These are phyloP conservation scores for Corythaixoides concolor DNA, from an alignment of 2,113 vertebrate species.

Conservation along the genomic window DNA sequence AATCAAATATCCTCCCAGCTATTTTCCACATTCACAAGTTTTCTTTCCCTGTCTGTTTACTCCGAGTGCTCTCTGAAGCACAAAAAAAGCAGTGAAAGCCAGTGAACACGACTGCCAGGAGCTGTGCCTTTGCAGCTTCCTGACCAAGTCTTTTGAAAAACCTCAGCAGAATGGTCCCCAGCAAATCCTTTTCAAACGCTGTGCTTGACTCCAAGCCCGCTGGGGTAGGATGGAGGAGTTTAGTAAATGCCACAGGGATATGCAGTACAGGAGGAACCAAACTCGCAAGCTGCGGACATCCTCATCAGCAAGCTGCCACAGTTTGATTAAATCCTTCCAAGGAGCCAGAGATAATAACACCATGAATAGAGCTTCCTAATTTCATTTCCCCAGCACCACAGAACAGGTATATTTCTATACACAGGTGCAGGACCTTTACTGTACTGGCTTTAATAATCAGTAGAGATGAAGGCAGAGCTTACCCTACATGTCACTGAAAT, in stretches of 20 bases:
- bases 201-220: neutral
- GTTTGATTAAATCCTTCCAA: constrained; percentile 45
- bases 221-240: neutral
- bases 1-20: neutral
- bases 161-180: neutral
- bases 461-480: neutral
- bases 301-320: neutral
- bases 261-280: neutral
- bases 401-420: neutral
- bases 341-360: neutral
- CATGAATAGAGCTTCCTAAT: constrained; percentile 7
- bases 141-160: neutral
- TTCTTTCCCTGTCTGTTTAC: neutral
- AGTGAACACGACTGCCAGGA: neutral
- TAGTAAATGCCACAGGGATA: neutral
- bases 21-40: neutral
- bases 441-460: neutral
- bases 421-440: neutral
- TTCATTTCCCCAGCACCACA: neutral
- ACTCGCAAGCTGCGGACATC: neutral
- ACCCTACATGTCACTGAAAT: neutral
- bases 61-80: neutral
- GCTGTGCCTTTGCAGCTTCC: neutral
- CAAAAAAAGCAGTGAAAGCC: neutral
- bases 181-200: neutral